Base-by-base conservation (phyloP, 2,888 invertebrate species). In the Tetanocera ferruginea region DNA sequence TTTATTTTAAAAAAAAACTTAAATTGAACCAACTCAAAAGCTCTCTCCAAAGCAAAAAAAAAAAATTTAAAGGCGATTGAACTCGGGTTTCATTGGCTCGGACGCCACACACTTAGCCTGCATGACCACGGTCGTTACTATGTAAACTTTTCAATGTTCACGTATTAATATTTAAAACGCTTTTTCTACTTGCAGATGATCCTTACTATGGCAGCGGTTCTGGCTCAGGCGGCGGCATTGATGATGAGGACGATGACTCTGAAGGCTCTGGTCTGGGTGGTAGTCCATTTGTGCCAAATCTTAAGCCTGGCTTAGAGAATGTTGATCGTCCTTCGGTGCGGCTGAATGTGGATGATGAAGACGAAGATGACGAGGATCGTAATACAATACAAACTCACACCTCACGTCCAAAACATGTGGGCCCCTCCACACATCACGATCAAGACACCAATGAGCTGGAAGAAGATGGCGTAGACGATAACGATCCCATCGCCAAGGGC, bases 161-260 rank as follows among this genome's bases (percentile, higher is more conserved):
- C n/a, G n/a, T n/a, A n/a, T n/a, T n/a, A n/a, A n/a, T n/a, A 28
- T 19, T 19, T n/a, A n/a, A 23, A 34, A 28, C 17, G 5, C 6
- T 3, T 19, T 19, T 43, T 51, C 0, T 49, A 17, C 37, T 82
- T 84, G n/a, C 91, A 93, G 93, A 91, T 87, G 93, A 91, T 81
- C 88, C 86, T 81, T 92, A 89, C 88, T 92, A 90, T 82, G 94
- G 93, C 66, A 94, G 94, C 0, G 94, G 94, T 17, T 94, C 94
- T 23, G 95, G 95, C 5, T 93, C 94, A 19, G 95, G 94, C 3
- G 93, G 92, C 82, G 92, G 92, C 78, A 90, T 89, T 67, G 92
- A 91, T 81, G 92, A 91, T 60, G 89, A 86, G 83, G 89, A 86
- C 25, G 88, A 88, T 57, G 89, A 88, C 57, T 88, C 66, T 0